Evolutionary conservation across 2,797 vertebrate species (phyloP).

Genomic region (Enteromius radiatus): DNA sequence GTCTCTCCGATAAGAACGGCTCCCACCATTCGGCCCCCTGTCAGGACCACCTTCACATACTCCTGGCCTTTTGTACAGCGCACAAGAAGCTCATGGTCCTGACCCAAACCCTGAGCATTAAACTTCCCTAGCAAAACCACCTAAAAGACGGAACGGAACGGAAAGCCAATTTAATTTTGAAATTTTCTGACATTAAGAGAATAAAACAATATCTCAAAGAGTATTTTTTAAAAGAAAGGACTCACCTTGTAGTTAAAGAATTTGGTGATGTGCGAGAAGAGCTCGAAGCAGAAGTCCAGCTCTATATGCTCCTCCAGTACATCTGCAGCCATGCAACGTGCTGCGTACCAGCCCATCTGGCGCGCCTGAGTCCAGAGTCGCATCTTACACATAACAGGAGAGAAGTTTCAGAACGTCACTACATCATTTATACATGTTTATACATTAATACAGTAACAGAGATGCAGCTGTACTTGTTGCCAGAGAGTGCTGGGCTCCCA

Average conservation of each 20-base stretch:
- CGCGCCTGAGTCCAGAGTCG: conserved; percentile 96
- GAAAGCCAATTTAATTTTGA: background rate
- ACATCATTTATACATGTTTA: background rate
- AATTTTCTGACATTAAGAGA: background rate
- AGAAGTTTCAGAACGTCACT: background rate
- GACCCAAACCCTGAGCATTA: conserved; percentile 88
- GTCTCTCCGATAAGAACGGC: conserved; percentile 93
- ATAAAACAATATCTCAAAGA: background rate
- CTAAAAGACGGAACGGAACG: conserved; percentile 73
- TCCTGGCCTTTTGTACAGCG: conserved; percentile 90
- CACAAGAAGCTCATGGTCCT: conserved; percentile 88
- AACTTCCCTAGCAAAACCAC: conserved; percentile 94
- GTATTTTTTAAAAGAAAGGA: background rate
- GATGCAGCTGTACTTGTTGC: conserved; percentile 85
- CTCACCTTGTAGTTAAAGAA: conserved; percentile 97
- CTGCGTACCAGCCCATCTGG: conserved; percentile 96
- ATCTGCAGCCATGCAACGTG: conserved; percentile 86
- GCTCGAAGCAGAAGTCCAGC: conserved; percentile 97
- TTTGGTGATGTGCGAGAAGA: conserved; percentile 94
- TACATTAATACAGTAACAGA: background rate
- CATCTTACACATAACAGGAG: conserved; percentile 79
- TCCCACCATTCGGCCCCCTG: conserved; percentile 87
- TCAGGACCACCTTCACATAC: conserved; percentile 91
- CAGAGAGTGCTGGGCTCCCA: conserved; percentile 89
- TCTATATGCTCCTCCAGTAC: conserved; percentile 78